Conservation (phyloP, 2,797 vertebrate species). For the Poliocrania exsul region DNA sequence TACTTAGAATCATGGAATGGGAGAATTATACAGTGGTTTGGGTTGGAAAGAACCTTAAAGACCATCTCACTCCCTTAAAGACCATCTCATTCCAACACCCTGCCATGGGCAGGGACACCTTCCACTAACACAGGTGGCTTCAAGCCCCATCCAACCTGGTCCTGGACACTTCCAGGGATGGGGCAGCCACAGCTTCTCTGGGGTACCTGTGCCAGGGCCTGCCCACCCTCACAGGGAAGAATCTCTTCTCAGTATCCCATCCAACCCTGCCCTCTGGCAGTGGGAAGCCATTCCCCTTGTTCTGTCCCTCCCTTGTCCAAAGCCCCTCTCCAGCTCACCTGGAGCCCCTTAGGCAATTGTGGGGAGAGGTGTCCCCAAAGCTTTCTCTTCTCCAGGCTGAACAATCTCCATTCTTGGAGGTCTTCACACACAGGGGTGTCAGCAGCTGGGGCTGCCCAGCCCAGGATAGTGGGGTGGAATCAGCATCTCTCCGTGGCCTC, state of each 20-base stretch:
- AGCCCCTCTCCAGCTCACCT: not conserved
- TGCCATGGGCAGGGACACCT: not conserved
- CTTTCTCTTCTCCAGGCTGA: not conserved
- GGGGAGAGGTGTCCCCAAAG: not conserved
- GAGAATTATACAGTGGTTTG: not conserved
- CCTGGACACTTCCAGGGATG: not conserved
- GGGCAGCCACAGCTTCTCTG: not conserved
- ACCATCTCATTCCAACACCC: not conserved
- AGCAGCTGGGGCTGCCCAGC: not conserved
- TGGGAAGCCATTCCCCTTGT: not conserved
- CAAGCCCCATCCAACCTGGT: not conserved
- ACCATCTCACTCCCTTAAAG: not conserved
- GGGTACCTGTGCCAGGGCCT: not conserved
- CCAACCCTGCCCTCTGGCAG: not conserved
- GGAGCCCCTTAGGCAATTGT: not conserved
- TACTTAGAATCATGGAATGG: not conserved
- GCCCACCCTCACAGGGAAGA: not conserved
- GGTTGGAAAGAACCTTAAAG: not conserved
- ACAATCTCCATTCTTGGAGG: not conserved
- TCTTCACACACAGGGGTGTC: not conserved
- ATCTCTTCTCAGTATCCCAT: not conserved
- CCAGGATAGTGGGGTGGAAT: not conserved
- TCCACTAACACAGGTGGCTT: not conserved
- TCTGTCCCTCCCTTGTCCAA: not conserved
- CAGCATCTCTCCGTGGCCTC: not conserved